Conservation (phyloP, 2,113 vertebrate genomes). For the Campylorhamphus procurvoides region DNA sequence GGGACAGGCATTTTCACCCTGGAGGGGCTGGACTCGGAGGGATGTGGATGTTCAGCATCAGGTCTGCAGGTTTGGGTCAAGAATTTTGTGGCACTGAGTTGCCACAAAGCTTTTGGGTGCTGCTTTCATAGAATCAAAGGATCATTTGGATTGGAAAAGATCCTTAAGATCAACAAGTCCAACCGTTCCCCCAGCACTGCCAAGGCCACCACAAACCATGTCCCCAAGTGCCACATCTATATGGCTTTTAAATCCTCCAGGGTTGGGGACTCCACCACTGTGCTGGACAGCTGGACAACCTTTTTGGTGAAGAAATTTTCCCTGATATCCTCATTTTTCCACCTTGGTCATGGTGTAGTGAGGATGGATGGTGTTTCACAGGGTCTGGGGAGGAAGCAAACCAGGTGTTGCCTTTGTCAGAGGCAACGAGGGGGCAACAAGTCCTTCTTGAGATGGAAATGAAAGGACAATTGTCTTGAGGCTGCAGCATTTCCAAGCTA, state of each 20-base stretch:
- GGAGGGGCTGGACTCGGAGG: not conserved
- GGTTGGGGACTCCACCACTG: not conserved
- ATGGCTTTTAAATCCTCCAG: not conserved
- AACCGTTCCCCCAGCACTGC: not conserved
- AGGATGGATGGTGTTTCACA: not conserved
- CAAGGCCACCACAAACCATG: not conserved
- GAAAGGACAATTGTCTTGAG: not conserved
- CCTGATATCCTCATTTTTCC: not conserved
- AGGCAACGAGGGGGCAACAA: not conserved
- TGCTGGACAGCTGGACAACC: not conserved
- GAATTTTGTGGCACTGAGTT: not conserved
- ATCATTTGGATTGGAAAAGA: not conserved
- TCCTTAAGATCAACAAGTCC: not conserved
- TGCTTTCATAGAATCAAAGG: not conserved
- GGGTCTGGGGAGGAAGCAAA: not conserved
- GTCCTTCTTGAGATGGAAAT: not conserved
- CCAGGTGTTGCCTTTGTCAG: not conserved
- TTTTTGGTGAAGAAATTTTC: not conserved
- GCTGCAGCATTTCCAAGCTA: fast-evolving
- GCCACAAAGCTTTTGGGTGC: fast-evolving
- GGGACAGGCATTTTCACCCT: not conserved
- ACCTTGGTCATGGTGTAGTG: fast-evolving
- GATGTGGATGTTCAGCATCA: not conserved
- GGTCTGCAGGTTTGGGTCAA: not conserved
- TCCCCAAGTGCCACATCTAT: not conserved